phyloP scores from a whole-genome alignment of 2,888 invertebrate species.

The Gymnosoma rotundatum region DNA sequence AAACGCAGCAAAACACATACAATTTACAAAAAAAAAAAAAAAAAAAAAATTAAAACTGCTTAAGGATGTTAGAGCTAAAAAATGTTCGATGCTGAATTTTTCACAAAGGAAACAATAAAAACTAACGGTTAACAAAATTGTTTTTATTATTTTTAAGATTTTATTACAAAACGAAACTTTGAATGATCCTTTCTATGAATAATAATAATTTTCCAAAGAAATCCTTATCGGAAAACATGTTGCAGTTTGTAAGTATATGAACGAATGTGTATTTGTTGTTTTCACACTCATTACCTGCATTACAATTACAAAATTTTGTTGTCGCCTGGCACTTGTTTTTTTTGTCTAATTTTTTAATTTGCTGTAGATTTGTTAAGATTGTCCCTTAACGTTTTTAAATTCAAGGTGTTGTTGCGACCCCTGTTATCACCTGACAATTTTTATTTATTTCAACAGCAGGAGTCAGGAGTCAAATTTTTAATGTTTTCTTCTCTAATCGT shows the following conservation, averaged over 20 bases:
- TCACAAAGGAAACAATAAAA: constrained; percentile 56
- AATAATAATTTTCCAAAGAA: constrained; percentile 31
- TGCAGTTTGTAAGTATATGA: background rate
- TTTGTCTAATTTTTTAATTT: background rate
- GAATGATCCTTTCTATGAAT: constrained; percentile 43
- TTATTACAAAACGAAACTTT: constrained; percentile 3
- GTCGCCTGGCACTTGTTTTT: constrained; percentile 30
- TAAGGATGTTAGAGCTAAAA: constrained; percentile 23
- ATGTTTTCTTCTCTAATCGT: background rate
- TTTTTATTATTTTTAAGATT: constrained; percentile 11
- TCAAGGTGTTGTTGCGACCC: background rate
- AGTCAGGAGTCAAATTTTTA: constrained; percentile 13
- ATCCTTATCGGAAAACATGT: constrained; percentile 18
- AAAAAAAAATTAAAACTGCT: background rate
- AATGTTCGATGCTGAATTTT: constrained; percentile 3
- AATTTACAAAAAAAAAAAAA: background rate
- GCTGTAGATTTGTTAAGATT: constrained; percentile 13
- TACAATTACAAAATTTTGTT: constrained; percentile 28
- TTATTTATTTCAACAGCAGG: constrained; percentile 51
- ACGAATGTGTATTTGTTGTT: constrained; percentile 2
- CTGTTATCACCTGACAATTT: constrained; percentile 57
- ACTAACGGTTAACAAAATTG: constrained; percentile 53
- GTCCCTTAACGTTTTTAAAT: constrained; percentile 8
- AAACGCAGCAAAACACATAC: constrained; percentile 1
- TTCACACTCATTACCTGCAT: constrained; percentile 56